Evolutionary conservation across 2,797 vertebrate species (phyloP).

Genomic region (Clarias platycephalus): DNA sequence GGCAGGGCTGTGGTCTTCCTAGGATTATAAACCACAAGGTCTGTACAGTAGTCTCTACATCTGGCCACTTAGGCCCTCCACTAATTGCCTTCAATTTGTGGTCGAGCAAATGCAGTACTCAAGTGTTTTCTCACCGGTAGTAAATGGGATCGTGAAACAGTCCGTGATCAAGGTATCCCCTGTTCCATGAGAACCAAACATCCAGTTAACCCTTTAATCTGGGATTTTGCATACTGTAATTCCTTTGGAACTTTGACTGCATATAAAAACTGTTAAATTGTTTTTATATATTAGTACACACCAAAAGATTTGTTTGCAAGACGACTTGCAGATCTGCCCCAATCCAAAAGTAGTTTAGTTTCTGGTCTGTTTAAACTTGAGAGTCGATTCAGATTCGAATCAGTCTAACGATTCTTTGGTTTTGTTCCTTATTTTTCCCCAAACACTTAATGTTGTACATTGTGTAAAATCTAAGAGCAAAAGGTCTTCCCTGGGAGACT

Average conservation of each 20-base stretch:
- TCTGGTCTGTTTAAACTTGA: not conserved
- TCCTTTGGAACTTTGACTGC: not conserved
- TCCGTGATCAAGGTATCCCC: not conserved
- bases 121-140: not conserved
- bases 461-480: not conserved
- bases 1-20: conserved; percentile 16
- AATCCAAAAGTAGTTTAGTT: not conserved
- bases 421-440: not conserved
- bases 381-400: not conserved
- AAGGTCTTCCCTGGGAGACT: not conserved
- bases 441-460: not conserved
- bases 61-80: not conserved
- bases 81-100: not conserved
- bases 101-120: not conserved
- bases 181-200: not conserved
- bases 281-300: too few species aligned
- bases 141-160: not conserved
- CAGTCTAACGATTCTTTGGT: not conserved
- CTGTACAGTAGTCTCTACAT: not conserved
- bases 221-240: not conserved
- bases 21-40: not conserved
- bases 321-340: not conserved
- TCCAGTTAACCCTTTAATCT: not conserved
- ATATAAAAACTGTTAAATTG: not conserved
- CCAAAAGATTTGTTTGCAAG: not conserved